These are phyloP conservation scores for Heliconius ethilla DNA, from an alignment of 2,888 invertebrate species.

Conservation along the genomic window DNA sequence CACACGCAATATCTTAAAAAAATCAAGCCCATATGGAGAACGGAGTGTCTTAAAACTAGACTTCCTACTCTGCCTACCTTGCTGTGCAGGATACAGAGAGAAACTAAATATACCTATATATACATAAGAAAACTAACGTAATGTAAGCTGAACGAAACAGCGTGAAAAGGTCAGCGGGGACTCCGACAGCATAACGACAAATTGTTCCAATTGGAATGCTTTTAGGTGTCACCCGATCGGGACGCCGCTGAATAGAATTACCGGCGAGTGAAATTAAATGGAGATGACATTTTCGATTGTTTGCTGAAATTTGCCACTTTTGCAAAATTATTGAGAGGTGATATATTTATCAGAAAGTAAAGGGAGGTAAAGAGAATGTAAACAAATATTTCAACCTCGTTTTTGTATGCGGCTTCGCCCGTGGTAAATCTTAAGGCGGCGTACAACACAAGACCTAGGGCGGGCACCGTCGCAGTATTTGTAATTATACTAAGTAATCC, in stretches of 20 bases:
- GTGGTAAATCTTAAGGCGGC: neutral
- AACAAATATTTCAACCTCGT: neutral
- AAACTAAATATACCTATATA: neutral
- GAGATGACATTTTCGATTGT: slow-evolving; percentile 6
- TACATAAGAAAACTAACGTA: neutral
- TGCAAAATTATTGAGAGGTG: neutral
- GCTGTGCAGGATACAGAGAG: neutral
- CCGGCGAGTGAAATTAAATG: slow-evolving; percentile 29
- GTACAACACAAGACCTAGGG: neutral
- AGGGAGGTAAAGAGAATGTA: neutral
- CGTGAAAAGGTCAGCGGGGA: neutral
- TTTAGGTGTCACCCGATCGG: slow-evolving; percentile 41
- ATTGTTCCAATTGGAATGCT: slow-evolving; percentile 42
- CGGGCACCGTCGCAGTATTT: slow-evolving; percentile 11
- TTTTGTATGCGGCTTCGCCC: neutral
- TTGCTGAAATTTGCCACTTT: neutral
- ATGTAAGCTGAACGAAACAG: slow-evolving; percentile 10
- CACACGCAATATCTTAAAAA: no score
- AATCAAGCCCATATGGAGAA: no score
- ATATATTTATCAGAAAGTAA: neutral
- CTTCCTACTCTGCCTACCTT: neutral
- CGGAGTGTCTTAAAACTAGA: no score
- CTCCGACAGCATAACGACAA: slow-evolving; percentile 36
- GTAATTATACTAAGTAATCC: slow-evolving; percentile 23
- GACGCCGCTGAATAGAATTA: slow-evolving; percentile 30